Evolutionary conservation across 2,888 invertebrate genomes (phyloP).

Genomic region (Glaucopsyche alexis): DNA sequence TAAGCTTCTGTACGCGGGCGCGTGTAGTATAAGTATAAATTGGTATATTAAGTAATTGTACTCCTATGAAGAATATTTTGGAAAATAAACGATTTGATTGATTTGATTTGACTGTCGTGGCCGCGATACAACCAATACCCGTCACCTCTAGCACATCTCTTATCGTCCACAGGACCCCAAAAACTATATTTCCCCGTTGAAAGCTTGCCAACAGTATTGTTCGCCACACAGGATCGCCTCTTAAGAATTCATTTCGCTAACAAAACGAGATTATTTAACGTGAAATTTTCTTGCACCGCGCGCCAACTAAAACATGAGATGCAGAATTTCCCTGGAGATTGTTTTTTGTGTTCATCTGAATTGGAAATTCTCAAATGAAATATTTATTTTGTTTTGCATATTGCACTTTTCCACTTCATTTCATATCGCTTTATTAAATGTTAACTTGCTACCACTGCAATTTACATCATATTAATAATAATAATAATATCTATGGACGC

Average conservation of each 20-base stretch:
- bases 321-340: slow-evolving; percentile 6
- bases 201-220: slow-evolving; percentile 14
- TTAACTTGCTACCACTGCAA: neutral
- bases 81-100: too few relatives aligned
- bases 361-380: slow-evolving; percentile 17
- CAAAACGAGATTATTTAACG: slow-evolving; percentile 20
- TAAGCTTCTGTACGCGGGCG: too few relatives aligned
- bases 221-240: slow-evolving; percentile 7
- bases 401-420: slow-evolving; percentile 15
- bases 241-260: slow-evolving; percentile 24
- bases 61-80: too few relatives aligned
- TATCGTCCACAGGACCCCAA: neutral
- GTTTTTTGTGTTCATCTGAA: slow-evolving; percentile 22
- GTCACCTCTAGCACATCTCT: neutral
- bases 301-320: slow-evolving; percentile 22
- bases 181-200: neutral
- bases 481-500: too few relatives aligned
- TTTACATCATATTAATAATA: neutral
- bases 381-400: slow-evolving; percentile 10
- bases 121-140: too few relatives aligned
- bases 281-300: slow-evolving; percentile 10
- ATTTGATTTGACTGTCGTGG: too few relatives aligned
- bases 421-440: slow-evolving; percentile 6
- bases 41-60: too few relatives aligned
- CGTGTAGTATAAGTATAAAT: too few relatives aligned